These are phyloP conservation scores for Hypsopygia costalis DNA, from an alignment of 2,888 invertebrate genomes.

Conservation along the genomic window DNA sequence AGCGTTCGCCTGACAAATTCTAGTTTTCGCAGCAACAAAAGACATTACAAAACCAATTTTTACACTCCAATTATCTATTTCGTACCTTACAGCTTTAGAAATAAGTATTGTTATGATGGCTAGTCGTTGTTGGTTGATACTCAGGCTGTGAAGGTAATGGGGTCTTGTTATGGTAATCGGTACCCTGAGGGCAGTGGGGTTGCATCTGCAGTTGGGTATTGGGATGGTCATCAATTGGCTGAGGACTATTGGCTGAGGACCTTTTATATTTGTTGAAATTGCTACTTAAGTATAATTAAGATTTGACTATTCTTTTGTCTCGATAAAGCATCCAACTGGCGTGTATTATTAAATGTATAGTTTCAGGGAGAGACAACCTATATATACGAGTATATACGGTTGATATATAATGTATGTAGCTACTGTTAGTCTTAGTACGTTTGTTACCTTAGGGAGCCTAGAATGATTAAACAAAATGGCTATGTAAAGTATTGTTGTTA, in stretches of 20 bases:
- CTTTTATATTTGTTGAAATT: neutral
- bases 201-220: constrained; percentile 46
- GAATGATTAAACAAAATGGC: no score
- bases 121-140: constrained; percentile 10
- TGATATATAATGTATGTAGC: no score
- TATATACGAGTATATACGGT: no score
- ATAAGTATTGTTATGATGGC: constrained; percentile 23
- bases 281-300: neutral
- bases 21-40: constrained; percentile 67
- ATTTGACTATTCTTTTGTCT: no score
- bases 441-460: no score
- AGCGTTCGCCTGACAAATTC: constrained; percentile 77
- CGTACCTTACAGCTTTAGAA: constrained; percentile 20
- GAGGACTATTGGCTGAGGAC: neutral
- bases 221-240: constrained; percentile 52
- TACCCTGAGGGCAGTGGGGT: constrained; percentile 55
- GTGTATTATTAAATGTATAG: no score
- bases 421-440: no score
- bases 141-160: constrained; percentile 56
- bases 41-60: constrained; percentile 29
- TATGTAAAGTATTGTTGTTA: no score
- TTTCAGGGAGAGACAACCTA: no score
- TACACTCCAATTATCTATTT: constrained; percentile 12
- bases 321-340: no score
- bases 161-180: constrained; percentile 77